Percentiles rank a stretch among this genome's conserved stretches.
phyloP scores from a whole-genome alignment of 2,113 vertebrate genomes.

The Natator depressus region DNA sequence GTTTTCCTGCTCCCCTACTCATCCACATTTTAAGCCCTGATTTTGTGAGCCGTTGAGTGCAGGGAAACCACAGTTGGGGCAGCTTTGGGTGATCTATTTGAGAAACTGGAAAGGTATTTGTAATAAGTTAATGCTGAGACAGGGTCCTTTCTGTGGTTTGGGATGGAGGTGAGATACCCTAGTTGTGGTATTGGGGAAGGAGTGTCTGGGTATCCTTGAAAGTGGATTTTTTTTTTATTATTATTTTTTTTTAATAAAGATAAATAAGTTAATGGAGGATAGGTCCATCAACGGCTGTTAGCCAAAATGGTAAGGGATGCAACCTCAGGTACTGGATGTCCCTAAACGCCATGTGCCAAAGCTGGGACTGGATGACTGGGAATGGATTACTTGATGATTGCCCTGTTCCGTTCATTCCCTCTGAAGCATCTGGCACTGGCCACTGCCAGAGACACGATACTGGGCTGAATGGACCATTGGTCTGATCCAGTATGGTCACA shows the following conservation, averaged over 20 bases:
- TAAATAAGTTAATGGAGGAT: background rate
- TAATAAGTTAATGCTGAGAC: background rate
- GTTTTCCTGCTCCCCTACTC: background rate
- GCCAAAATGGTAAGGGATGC: background rate
- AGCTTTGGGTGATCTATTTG: background rate
- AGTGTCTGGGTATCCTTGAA: background rate
- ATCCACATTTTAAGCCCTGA: background rate
- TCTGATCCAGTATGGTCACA: background rate
- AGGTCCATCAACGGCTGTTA: background rate
- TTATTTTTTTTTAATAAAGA: background rate
- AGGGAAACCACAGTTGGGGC: background rate
- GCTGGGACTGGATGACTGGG: background rate
- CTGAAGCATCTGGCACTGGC: background rate
- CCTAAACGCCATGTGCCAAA: background rate
- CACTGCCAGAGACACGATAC: background rate
- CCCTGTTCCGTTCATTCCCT: background rate
- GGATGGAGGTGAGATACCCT: background rate
- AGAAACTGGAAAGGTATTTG: background rate
- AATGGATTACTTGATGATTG: background rate
- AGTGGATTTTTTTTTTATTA: background rate
- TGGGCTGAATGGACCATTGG: background rate
- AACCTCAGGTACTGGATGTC: background rate
- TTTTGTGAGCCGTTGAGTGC: background rate
- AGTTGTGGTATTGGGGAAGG: background rate
- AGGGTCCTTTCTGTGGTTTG: background rate